These are phyloP conservation scores for Diadumene lineata DNA, from an alignment of 92 coral and sea anemone species.

Conservation along the genomic window DNA sequence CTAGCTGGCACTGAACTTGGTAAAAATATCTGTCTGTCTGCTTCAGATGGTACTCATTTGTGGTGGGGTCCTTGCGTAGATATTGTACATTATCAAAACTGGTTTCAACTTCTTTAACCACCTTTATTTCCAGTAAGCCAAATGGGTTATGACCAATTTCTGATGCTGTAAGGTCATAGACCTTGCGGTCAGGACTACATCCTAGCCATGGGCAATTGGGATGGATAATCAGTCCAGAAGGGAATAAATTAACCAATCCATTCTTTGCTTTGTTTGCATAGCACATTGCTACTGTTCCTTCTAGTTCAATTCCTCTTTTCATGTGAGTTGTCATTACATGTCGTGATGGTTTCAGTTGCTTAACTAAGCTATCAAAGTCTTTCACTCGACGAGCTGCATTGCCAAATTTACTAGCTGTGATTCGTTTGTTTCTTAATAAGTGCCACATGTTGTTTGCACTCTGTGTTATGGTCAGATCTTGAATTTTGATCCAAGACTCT, in stretches of 20 bases:
- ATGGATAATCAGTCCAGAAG: slow-evolving; percentile 39
- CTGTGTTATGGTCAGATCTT: slow-evolving; percentile 47
- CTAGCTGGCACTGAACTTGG: slow-evolving; percentile 56
- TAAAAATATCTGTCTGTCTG: slow-evolving; percentile 22
- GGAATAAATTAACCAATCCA: slow-evolving; percentile 41
- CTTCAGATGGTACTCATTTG: slow-evolving; percentile 25
- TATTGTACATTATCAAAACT: slow-evolving; percentile 40
- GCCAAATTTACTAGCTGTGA: slow-evolving; percentile 72
- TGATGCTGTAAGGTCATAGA: slow-evolving; percentile 40
- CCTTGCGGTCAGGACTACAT: slow-evolving; percentile 53
- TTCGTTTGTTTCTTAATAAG: slow-evolving; percentile 38
- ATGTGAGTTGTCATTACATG: slow-evolving; percentile 40
- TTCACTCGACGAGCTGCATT: slow-evolving; percentile 30
- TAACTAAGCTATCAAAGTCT: slow-evolving; percentile 49
- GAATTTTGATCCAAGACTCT: slow-evolving; percentile 24
- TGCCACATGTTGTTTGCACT: slow-evolving; percentile 53
- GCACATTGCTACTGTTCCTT: slow-evolving; percentile 36
- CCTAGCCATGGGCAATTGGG: slow-evolving; percentile 75
- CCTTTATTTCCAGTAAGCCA: slow-evolving; percentile 43
- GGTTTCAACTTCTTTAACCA: slow-evolving; percentile 46
- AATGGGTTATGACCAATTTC: slow-evolving; percentile 24
- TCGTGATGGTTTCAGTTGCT: slow-evolving; percentile 46
- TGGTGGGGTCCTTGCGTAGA: slow-evolving; percentile 22
- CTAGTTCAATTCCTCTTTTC: slow-evolving; percentile 52
- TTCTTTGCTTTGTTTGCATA: slow-evolving; percentile 35